These are phyloP conservation scores for Rousettus madagascariensis DNA, from an alignment of 2,797 vertebrate species.

Conservation along the genomic window DNA sequence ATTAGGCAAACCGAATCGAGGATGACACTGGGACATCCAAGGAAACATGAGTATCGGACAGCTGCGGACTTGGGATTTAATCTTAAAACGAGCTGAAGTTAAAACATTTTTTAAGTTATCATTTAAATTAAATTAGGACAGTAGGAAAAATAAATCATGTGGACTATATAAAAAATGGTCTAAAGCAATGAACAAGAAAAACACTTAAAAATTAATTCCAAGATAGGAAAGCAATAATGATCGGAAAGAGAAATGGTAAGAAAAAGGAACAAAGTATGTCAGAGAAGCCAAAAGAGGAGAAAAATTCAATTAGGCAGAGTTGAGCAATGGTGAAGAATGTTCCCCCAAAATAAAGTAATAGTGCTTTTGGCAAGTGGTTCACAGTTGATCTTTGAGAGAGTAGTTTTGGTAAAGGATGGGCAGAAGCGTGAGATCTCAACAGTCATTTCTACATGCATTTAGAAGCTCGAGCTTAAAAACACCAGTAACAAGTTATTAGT, in stretches of 20 bases:
- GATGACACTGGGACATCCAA: background rate
- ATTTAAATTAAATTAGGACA: conserved; percentile 19
- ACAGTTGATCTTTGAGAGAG: background rate
- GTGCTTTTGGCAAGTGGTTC: background rate
- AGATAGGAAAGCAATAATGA: background rate
- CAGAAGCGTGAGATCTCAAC: background rate
- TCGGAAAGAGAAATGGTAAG: background rate
- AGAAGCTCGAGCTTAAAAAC: background rate
- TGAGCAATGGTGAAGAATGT: background rate
- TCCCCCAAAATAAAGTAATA: background rate
- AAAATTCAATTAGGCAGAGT: background rate
- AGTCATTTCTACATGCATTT: background rate
- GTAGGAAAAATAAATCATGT: background rate
- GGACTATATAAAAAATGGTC: background rate
- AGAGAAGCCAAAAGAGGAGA: background rate
- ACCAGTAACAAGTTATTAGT: background rate
- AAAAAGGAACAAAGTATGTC: background rate
- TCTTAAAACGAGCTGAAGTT: background rate
- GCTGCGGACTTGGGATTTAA: background rate
- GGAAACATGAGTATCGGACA: background rate
- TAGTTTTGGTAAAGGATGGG: background rate
- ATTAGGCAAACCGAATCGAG: background rate
- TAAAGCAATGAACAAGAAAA: background rate
- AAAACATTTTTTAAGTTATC: background rate
- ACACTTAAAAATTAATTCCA: background rate